These are phyloP conservation scores for Lissocephala sabroskyi DNA, from an alignment of 2,888 invertebrate genomes.

Conservation along the genomic window DNA sequence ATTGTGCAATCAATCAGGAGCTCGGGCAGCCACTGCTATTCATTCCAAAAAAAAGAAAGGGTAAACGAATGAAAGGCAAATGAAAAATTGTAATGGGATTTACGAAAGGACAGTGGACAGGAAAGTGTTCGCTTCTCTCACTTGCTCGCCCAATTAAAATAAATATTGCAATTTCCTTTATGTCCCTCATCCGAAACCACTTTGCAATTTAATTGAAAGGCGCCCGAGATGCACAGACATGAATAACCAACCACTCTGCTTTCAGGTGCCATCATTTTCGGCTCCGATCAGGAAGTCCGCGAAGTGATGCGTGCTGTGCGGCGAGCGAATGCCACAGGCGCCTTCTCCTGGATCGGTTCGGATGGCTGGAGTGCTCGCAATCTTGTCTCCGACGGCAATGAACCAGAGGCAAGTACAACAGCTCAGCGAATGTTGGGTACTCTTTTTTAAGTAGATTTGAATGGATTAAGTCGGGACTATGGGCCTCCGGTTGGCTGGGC, in stretches of 20 bases:
- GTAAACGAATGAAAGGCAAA: neutral
- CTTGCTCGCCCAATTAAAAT: constrained; percentile 31
- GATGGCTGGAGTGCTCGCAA: constrained; percentile 96
- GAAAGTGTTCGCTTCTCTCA: constrained; percentile 11
- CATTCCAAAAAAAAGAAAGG: no score
- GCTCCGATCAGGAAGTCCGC: constrained; percentile 96
- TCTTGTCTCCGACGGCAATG: constrained; percentile 89
- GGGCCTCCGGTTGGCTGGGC: no score
- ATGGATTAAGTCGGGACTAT: no score
- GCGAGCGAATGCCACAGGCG: constrained; percentile 87
- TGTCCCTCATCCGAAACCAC: neutral
- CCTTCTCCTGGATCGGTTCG: constrained; percentile 96
- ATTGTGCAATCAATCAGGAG: no score
- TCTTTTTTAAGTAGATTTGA: no score
- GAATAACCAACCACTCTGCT: no score
- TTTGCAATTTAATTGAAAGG: neutral
- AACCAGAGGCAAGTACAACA: constrained; percentile 79
- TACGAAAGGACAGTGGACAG: neutral
- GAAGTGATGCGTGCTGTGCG: constrained; percentile 95
- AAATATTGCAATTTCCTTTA: constrained; percentile 15
- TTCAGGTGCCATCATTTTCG: constrained; percentile 96
- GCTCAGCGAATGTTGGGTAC: no score
- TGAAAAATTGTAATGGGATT: no score
- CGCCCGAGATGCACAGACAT: neutral
- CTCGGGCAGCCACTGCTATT: no score